These are phyloP conservation scores for Sitophilus oryzae DNA, from an alignment of 1,140 invertebrate genomes.

Conservation along the genomic window DNA sequence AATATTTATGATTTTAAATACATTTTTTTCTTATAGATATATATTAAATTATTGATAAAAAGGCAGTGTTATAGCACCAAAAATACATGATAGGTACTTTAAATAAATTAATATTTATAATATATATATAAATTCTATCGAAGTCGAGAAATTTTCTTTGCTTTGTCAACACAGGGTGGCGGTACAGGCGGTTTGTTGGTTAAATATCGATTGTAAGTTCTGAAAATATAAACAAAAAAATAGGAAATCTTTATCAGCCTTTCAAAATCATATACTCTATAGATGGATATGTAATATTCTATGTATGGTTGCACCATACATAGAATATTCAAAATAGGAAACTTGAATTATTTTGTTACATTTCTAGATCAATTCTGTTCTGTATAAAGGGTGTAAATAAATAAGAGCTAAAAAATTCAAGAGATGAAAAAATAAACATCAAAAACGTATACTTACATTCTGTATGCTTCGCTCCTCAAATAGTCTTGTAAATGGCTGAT, in stretches of 20 bases:
- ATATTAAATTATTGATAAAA: too few species aligned
- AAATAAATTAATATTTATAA: slow-evolving; percentile 19
- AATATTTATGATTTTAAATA: too few species aligned
- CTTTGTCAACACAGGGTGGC: slow-evolving; percentile 72
- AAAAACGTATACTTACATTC: slow-evolving; percentile 84
- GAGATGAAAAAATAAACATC: slow-evolving; percentile 23
- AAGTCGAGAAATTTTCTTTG: slow-evolving; percentile 60
- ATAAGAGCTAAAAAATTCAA: neutral
- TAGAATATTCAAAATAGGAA: neutral
- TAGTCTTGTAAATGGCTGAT: slow-evolving; percentile 92
- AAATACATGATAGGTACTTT: neutral
- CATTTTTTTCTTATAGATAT: too few species aligned
- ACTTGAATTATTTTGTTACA: too few species aligned
- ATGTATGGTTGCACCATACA: neutral
- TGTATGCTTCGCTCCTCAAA: slow-evolving; percentile 87
- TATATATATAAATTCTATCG: slow-evolving; percentile 21
- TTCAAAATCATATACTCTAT: neutral
- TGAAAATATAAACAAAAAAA: slow-evolving; percentile 47
- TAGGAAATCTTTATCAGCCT: too few species aligned
- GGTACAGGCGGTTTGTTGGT: slow-evolving; percentile 71
- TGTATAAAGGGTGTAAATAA: too few species aligned
- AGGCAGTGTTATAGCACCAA: neutral
- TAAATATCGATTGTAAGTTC: slow-evolving; percentile 72
- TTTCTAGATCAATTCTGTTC: too few species aligned
- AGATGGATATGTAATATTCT: neutral